Base-by-base conservation (phyloP, 2,888 invertebrate genomes). In the Hemicrepidius hirtus region DNA sequence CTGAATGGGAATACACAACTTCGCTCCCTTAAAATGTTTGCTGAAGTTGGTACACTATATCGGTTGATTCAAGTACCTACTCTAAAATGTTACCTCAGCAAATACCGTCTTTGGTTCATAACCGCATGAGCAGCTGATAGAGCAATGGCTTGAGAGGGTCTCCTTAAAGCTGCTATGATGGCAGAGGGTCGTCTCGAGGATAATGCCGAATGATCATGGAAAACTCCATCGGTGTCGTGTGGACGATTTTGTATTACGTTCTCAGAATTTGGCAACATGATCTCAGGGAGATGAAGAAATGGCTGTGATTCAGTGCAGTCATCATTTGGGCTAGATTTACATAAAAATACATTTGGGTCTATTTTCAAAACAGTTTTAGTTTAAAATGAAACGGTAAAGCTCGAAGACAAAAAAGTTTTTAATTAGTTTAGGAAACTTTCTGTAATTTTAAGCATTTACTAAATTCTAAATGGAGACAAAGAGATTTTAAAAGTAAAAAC, bases 141-240 rank as follows among this genome's bases (percentile, higher is more conserved):
- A 0, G 90, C 90, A 28, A 90, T 83, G n/a, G 89, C 89, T 80
- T 90, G 90, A 46, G 90, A 90, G 3, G 91, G 90, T 37, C 91
- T 86, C 5, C 91, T 88, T 72, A 91, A 88, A 16, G 91, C 90
- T n/a, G 91, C 91, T 75, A 91, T 89, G 55, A 92, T 90, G 0
- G 90, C 88, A 6, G 92, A 91, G 0, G 91, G 91, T 49, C 92
- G 88, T 81, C 92, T 88, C 78, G 85, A 85, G 3, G 82, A 83
- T 9, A 78, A 72, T 40, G 75, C 55, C 16, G 76, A 76, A 37
- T 75, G 71, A 53, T 77, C 71, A 60, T 75, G 46, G 59, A 41
- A 46, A n/a, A 28, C 32, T 24, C 67, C 67, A 60, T 68, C 68
- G 20, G 46, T 12, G 50, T 73, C 73, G 41, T 46, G 62, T 1